phyloP scores from a whole-genome alignment of 1,140 invertebrate species.

The Oscheius sp. region DNA sequence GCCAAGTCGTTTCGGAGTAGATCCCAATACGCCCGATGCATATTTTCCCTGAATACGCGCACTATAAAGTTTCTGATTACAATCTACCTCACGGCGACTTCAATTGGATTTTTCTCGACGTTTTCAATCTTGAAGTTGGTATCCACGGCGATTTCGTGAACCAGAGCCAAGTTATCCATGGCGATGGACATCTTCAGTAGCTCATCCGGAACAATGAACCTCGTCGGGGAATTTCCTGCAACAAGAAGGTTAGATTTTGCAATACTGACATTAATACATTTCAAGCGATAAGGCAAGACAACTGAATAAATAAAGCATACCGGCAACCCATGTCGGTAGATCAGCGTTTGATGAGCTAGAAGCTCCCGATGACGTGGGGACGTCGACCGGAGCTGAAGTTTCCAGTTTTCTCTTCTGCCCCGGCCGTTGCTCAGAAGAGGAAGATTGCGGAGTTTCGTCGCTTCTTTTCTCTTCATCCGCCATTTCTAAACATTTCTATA shows the following conservation, averaged over 20 bases:
- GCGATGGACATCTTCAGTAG: conserved; percentile 27
- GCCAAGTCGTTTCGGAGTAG: conserved; percentile 9
- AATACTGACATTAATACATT: too few relatives aligned
- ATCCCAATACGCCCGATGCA: neutral
- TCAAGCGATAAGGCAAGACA: too few relatives aligned
- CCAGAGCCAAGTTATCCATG: conserved; percentile 23
- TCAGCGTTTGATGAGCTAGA: neutral
- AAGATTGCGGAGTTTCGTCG: too few relatives aligned
- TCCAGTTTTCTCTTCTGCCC: neutral
- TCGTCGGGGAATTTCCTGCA: conserved; percentile 15
- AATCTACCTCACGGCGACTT: neutral
- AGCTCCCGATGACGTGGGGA: neutral
- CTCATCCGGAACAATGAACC: conserved; percentile 14
- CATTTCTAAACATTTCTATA: too few relatives aligned
- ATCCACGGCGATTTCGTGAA: conserved; percentile 32
- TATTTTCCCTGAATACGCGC: neutral
- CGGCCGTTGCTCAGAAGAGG: too few relatives aligned
- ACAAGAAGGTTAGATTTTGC: neutral
- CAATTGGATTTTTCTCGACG: conserved; percentile 6
- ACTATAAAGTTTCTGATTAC: neutral
- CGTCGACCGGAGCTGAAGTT: neutral
- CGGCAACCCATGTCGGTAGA: neutral
- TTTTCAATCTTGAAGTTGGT: conserved; percentile 20
- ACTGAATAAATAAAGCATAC: too few relatives aligned
- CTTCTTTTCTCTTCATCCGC: too few relatives aligned